Evolutionary conservation across 2,888 invertebrate species (phyloP), one percentile per base, ranked within the genome.

Genomic region (Hesperia comma): DNA sequence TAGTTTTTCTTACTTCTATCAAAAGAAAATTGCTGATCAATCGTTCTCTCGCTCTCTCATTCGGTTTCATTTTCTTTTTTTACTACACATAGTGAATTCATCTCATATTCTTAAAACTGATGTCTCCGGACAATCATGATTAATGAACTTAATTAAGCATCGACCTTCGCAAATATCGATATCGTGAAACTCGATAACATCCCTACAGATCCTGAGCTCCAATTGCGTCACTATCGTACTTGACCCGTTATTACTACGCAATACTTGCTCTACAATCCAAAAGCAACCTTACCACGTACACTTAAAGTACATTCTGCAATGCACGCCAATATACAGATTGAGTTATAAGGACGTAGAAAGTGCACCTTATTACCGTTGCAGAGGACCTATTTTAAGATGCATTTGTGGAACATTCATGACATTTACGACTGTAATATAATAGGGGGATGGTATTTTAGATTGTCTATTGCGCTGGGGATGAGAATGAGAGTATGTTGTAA

Each of bases 221-320:
- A 72, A 69, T 76, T 78, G 69, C 78, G 78, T 79, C 79, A 79
- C 72, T 61, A 77, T 69, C 74, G 77, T 78, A 74, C 77, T 78
- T 77, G 78, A 78, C 77, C 79, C 67, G 62, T 74, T 74, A 70
- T 73, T 75, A 70, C 73, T 77, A 70, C 69, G 69, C 67, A 68
- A 57, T 26, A 69, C 66, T 63, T 70, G 67, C 58, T 46, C 43
- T 26, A 55, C 58, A 26, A 8, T 6, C 17, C 33, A 76, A 71
- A 70, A 55, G 33, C 51, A 58, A 67, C 71, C 55, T 26, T 70
- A 64, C 54, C 0, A 19, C 21, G 12, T 2, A 7, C 0, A 0
- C 0, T 17, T 17, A 56, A 41, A 8, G 40, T 41, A 2, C 17
- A 56, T 21, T 54, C 61, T 60, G n/a, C 12, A 21, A 41, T 54